Conservation (phyloP, 2,797 vertebrate species). For the Malurus leucopterus region DNA sequence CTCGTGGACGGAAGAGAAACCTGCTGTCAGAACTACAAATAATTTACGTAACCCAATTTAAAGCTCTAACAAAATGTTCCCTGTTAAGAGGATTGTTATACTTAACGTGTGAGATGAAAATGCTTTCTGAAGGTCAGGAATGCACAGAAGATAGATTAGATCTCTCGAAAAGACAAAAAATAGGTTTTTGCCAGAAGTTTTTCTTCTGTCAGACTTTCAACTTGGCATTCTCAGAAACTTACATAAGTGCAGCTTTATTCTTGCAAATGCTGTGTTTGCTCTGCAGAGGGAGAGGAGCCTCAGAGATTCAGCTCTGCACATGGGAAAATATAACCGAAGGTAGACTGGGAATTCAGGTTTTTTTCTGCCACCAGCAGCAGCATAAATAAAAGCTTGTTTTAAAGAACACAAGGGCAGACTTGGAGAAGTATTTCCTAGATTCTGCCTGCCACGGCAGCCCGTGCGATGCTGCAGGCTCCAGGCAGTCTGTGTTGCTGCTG, state of each 20-base stretch:
- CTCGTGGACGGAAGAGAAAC: constrained; percentile 37
- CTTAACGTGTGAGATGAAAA: constrained; percentile 58
- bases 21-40: constrained; percentile 57
- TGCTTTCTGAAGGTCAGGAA: constrained; percentile 52
- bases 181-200: neutral
- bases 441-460: neutral
- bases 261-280: constrained; percentile 13
- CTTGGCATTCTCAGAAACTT: constrained; percentile 29
- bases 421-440: neutral
- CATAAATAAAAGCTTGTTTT: neutral
- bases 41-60: constrained; percentile 66
- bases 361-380: neutral
- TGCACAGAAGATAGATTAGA: constrained; percentile 44
- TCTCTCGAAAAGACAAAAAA: constrained; percentile 25
- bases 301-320: neutral
- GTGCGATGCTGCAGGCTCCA: neutral
- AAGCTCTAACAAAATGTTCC: constrained; percentile 71
- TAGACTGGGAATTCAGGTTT: neutral
- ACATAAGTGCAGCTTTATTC: constrained; percentile 26
- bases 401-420: neutral
- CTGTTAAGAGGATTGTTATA: constrained; percentile 67
- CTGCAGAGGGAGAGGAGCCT: constrained; percentile 26
- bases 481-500: neutral
- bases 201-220: constrained; percentile 3
- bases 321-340: neutral